These are phyloP conservation scores for Xenopus laevis DNA, from an alignment of 2,113 vertebrate species.

Conservation along the genomic window DNA sequence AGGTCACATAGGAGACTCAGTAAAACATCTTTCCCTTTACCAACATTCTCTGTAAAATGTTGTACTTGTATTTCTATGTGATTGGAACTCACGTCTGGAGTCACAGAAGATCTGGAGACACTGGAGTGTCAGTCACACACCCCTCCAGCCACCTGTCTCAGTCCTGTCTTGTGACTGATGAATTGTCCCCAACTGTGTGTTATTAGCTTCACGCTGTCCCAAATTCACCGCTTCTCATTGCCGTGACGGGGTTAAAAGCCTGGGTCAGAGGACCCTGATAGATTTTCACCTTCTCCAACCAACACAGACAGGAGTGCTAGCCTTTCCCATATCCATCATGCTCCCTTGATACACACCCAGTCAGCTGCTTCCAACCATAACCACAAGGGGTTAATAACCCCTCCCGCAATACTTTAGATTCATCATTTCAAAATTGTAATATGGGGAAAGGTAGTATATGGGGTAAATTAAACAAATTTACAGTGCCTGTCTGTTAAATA, in stretches of 20 bases:
- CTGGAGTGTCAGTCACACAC: background rate
- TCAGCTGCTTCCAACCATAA: slow-evolving; percentile 26
- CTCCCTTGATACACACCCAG: background rate
- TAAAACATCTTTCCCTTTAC: too few species aligned
- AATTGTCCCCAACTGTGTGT: slow-evolving; percentile 40
- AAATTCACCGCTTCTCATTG: slow-evolving; percentile 15
- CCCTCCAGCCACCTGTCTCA: slow-evolving; percentile 14
- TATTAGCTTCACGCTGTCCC: slow-evolving; percentile 39
- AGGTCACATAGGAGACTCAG: too few species aligned
- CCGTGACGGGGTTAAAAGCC: slow-evolving; percentile 33
- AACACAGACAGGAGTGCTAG: slow-evolving; percentile 8
- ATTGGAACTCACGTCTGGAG: too few species aligned
- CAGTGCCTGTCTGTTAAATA: too few species aligned
- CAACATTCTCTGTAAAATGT: too few species aligned
- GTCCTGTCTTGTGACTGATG: slow-evolving; percentile 21
- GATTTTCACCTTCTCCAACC: slow-evolving; percentile 18
- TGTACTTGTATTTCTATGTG: too few species aligned
- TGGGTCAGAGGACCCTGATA: slow-evolving; percentile 19
- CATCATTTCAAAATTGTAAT: too few species aligned
- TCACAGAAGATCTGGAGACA: background rate
- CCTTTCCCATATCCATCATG: slow-evolving; percentile 24
- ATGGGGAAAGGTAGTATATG: too few species aligned
- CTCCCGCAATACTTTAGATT: too few species aligned
- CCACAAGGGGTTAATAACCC: too few species aligned
- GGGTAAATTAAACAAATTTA: too few species aligned